Evolutionary conservation across 1,140 invertebrate genomes (phyloP).

Genomic region (Cryptotermes secundus): DNA sequence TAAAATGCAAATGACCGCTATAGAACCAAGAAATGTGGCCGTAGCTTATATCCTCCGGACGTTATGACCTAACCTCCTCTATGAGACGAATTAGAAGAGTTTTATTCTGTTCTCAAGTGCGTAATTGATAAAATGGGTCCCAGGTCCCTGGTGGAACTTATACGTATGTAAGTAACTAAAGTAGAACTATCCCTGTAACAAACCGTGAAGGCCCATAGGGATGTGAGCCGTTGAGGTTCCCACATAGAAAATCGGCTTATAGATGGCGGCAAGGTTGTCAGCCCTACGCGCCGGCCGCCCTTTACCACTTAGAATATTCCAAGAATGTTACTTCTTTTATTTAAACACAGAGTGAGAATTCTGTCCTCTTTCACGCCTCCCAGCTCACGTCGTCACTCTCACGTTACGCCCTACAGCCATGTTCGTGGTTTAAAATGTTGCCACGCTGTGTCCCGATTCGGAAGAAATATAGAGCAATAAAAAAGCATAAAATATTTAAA

Average conservation of each 20-base stretch:
- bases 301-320: no score
- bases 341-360: neutral
- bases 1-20: neutral
- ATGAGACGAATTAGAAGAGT: neutral
- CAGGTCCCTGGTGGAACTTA: neutral
- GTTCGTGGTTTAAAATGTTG: neutral
- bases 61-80: neutral
- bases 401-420: neutral
- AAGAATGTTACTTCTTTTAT: neutral
- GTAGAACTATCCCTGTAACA: no score
- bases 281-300: no score
- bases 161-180: no score
- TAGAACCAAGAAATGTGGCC: neutral
- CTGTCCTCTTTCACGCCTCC: neutral
- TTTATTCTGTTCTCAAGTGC: neutral
- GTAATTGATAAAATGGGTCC: neutral
- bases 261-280: no score
- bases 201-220: no score
- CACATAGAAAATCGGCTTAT: no score
- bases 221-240: no score
- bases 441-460: neutral
- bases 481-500: constrained; percentile 7
- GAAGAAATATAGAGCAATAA: constrained; percentile 15
- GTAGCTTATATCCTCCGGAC: neutral
- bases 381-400: neutral